Evolutionary conservation across 2,797 vertebrate genomes (phyloP), one percentile per base, ranked within the genome.

Genomic region (Poeciliopsis infans): DNA sequence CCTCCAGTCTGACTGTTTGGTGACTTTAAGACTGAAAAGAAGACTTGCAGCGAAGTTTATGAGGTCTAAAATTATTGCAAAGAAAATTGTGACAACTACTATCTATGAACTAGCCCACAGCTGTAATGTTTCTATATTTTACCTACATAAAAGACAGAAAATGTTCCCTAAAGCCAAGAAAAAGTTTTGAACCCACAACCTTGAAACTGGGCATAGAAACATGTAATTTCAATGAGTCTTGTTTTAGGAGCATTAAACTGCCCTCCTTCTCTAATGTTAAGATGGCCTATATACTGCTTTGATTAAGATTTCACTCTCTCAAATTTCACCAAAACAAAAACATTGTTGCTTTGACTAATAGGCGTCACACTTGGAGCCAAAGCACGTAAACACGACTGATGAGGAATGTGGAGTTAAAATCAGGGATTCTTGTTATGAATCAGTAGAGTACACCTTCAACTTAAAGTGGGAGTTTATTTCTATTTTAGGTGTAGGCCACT

Each of bases 261-360:
- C 5, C 47, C 4, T 74, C 12, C 61, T 47, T 6, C 7, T 43
- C 6, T 53, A 39, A 3, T 61, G 72, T 23, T 47, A 16, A 57
- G 49, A 25, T 59, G 15, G 75, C 57, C 18, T 72, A 41, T 13
- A 79, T 70, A 79, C 75, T 31, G 57, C 25, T n/a, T 3, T 31
- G 3, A 25, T 46, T 28, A 39, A 6, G 8, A 79, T 59, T 53
- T 46, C 74, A 25, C 4, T 16, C 76, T 78, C 15, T 74, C 41
- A 43, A 55, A 75, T 85, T 88, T 68, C 84, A 84, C 51, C 55
- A 51, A 31, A 83, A 87, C 41, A 78, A 79, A 73, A 85, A 77
- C 31, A 82, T 41, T 57, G 76, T 76, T 78, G 80, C 75, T 93
- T 83, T 85, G 83, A 84, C 83, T 80, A 61, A 66, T n/a, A 2